These are phyloP conservation scores for Zenarchopterus dispar DNA, from an alignment of 2,797 vertebrate species.

Conservation along the genomic window DNA sequence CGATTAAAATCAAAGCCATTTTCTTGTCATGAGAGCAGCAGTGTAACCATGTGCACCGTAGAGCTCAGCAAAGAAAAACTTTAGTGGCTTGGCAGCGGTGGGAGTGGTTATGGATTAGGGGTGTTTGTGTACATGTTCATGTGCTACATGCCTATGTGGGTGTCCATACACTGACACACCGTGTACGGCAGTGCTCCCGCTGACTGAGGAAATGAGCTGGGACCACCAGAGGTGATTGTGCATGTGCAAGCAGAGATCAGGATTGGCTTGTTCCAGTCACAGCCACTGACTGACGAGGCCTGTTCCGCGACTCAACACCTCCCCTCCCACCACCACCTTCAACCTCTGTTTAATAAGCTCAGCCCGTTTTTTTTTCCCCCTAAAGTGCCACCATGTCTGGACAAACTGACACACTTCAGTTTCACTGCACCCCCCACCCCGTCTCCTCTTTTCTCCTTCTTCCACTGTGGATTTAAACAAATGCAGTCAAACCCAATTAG, in stretches of 20 bases:
- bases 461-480: constrained; percentile 86
- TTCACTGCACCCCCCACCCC: constrained; percentile 68
- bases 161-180: constrained; percentile 63
- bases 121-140: constrained; percentile 65
- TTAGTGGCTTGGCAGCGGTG: constrained; percentile 27
- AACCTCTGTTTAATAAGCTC: constrained; percentile 70
- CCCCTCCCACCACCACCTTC: constrained; percentile 17
- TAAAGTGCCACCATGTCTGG: constrained; percentile 83
- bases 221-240: constrained; percentile 84
- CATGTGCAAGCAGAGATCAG: constrained; percentile 64
- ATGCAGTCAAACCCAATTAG: constrained; percentile 89
- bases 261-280: constrained; percentile 69
- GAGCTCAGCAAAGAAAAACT: constrained; percentile 32
- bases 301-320: constrained; percentile 66
- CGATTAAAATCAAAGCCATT: constrained; percentile 52
- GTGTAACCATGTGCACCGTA: constrained; percentile 34
- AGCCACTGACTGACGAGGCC: constrained; percentile 71
- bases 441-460: constrained; percentile 73
- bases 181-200: constrained; percentile 70
- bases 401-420: constrained; percentile 85
- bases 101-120: constrained; percentile 59
- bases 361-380: constrained; percentile 62
- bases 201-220: constrained; percentile 80
- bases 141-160: constrained; percentile 71
- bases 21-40: constrained; percentile 30